These are phyloP conservation scores for Silurus glanis DNA, from an alignment of 2,113 vertebrate genomes.

Conservation along the genomic window DNA sequence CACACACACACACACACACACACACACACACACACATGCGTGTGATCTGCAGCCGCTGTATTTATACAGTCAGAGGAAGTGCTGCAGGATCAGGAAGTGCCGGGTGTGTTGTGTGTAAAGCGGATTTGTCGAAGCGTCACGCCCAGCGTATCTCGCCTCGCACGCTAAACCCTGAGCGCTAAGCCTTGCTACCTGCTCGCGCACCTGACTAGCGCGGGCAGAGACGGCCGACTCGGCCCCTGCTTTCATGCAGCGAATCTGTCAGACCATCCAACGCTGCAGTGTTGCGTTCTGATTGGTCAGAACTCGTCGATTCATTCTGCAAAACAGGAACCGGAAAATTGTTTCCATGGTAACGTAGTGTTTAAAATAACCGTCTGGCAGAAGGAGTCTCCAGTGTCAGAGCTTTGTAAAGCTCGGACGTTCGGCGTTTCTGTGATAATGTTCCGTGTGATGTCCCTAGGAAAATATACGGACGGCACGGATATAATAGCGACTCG, in stretches of 20 bases:
- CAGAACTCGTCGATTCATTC: background rate
- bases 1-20: background rate
- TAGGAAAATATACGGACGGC: no score
- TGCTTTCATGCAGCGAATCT: background rate
- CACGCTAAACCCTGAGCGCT: conserved; percentile 13
- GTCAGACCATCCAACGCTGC: background rate
- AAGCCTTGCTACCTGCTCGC: conserved; percentile 21
- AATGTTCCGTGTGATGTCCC: no score
- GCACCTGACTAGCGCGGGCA: background rate
- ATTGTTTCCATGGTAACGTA: background rate
- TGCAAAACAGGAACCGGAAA: background rate
- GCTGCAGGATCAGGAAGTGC: conserved; percentile 18
- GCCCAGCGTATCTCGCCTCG: conserved; percentile 34
- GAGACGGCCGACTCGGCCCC: conserved; percentile 7
- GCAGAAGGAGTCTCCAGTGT: no score
- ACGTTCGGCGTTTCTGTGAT: no score
- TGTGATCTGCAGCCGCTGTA: background rate
- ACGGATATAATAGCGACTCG: no score
- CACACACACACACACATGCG: background rate
- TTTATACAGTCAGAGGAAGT: background rate
- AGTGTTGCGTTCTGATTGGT: background rate
- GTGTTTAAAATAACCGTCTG: no score
- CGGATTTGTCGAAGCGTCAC: conserved; percentile 31
- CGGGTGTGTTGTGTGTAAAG: conserved; percentile 36
- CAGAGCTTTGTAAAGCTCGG: no score